Conservation (phyloP, 2,113 vertebrate genomes). For the Cochlearius cochlearius region DNA sequence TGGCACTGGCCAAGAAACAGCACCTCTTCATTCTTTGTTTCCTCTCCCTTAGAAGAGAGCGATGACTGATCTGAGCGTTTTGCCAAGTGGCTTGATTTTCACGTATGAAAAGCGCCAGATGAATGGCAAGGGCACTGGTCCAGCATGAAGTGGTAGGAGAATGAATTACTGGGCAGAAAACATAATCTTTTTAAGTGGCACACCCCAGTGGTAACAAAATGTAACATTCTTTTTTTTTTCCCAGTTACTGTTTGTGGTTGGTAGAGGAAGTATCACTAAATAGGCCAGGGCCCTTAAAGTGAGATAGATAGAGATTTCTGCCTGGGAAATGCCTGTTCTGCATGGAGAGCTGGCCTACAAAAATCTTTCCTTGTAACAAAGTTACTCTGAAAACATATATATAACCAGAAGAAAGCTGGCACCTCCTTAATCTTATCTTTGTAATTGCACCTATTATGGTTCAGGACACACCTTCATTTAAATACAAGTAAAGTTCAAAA, state of each 20-base stretch:
- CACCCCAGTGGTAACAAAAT: constrained; percentile 53
- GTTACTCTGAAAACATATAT: not conserved
- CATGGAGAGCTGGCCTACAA: not conserved
- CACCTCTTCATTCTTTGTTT: not conserved
- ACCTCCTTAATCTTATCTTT: constrained; percentile 40
- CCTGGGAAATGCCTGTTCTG: not conserved
- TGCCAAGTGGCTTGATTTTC: not conserved
- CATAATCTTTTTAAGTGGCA: constrained; percentile 35
- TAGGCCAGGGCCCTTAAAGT: not conserved
- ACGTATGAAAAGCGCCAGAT: not conserved
- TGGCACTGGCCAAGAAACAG: not conserved
- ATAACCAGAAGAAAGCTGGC: not conserved
- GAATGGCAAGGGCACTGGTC: not conserved
- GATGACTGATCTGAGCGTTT: not conserved
- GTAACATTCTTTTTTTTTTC: not conserved
- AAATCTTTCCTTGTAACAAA: not conserved
- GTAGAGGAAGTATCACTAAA: not conserved
- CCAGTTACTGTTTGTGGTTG: not conserved
- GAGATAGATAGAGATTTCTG: not conserved
- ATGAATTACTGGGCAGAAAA: not conserved
- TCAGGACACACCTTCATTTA: constrained; percentile 16
- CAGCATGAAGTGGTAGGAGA: not conserved
- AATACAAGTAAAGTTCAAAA: constrained; percentile 1
- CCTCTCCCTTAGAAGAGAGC: not conserved
- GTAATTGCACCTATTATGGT: not conserved